Conservation (phyloP, 2,797 vertebrate species). For the Chloroceryle amazona region DNA sequence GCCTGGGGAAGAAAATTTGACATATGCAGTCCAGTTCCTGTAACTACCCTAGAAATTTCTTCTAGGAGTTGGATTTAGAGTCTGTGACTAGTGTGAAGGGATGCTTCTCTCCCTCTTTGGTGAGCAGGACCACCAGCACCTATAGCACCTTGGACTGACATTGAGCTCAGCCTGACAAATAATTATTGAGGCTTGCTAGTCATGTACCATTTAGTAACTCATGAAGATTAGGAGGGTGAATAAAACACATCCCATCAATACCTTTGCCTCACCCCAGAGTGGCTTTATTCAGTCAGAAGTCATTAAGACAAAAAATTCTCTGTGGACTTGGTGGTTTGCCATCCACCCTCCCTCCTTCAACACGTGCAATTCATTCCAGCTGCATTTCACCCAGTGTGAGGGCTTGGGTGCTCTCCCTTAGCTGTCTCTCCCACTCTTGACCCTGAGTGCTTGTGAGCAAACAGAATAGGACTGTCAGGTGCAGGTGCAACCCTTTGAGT, state of each 20-base stretch:
- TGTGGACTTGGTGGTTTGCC: neutral
- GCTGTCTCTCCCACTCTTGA: neutral
- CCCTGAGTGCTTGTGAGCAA: neutral
- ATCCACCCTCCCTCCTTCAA: neutral
- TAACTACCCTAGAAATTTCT: neutral
- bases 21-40: neutral
- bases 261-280: neutral
- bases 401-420: neutral
- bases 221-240: neutral
- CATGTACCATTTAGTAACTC: neutral
- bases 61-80: neutral
- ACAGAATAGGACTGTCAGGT: neutral
- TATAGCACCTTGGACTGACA: neutral
- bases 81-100: neutral
- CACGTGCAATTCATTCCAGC: neutral
- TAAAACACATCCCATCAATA: neutral
- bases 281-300: neutral
- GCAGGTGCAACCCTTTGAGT: neutral
- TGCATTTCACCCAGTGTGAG: neutral
- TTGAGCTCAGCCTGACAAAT: neutral
- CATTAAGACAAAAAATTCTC: neutral
- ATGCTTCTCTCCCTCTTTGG: neutral
- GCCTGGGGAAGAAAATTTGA: neutral
- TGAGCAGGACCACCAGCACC: neutral
- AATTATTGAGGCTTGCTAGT: neutral